These are phyloP conservation scores for Bubo bubo DNA, from an alignment of 2,113 vertebrate genomes.

Conservation along the genomic window DNA sequence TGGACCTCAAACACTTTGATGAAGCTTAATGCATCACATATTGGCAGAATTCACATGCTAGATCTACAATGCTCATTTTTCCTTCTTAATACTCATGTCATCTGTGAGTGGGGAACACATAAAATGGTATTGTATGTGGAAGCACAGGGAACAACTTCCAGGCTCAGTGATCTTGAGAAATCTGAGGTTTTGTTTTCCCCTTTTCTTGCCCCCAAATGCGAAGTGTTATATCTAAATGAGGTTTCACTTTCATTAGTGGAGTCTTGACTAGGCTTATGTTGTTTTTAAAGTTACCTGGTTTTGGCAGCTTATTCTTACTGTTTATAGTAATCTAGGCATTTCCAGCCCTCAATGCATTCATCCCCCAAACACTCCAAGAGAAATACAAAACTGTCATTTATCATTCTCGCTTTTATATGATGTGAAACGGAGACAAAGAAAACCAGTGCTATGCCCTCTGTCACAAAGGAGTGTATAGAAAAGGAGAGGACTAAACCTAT, in stretches of 20 bases:
- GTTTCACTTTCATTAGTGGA: background rate
- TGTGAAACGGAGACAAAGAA: background rate
- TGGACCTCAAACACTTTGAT: conserved; percentile 48
- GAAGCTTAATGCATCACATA: conserved; percentile 27
- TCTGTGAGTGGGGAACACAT: background rate
- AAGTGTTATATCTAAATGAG: background rate
- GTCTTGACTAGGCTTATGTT: background rate
- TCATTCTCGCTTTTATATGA: accelerated
- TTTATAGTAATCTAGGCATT: background rate
- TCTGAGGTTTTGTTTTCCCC: background rate
- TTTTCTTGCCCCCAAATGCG: background rate
- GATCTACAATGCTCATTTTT: background rate
- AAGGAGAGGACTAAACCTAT: background rate
- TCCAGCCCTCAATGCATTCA: background rate
- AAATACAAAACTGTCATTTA: background rate
- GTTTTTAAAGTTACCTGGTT: background rate
- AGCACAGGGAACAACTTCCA: background rate
- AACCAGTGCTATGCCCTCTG: background rate
- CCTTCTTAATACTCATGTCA: conserved; percentile 3
- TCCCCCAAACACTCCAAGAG: background rate
- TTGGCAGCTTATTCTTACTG: background rate
- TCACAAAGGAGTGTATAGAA: background rate
- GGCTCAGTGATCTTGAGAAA: background rate
- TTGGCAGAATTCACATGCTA: conserved; percentile 21
- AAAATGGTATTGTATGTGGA: background rate